phyloP scores from a whole-genome alignment of 1,140 invertebrate species.

The Acromyrmex heyeri region DNA sequence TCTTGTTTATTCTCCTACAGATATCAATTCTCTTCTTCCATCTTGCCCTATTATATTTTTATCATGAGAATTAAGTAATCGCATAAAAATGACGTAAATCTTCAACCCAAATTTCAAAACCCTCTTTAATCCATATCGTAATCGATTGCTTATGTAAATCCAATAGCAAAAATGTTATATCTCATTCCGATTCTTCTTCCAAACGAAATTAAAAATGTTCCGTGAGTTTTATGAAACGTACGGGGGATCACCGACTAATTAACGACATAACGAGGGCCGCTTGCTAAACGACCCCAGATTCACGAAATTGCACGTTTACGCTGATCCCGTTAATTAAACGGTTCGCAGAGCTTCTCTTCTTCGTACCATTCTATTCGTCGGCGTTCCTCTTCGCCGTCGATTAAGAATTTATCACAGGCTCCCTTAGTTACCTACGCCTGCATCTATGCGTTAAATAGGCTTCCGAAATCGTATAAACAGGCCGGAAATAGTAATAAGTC shows the following conservation, averaged over 20 bases:
- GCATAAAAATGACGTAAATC: conserved; percentile 7
- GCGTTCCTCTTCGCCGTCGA: background rate
- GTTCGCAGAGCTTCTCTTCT: conserved; percentile 7
- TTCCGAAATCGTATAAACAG: conserved; percentile 66
- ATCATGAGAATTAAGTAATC: background rate
- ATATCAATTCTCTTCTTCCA: background rate
- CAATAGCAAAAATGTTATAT: background rate
- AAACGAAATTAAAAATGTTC: conserved; percentile 27
- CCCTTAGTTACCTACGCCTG: conserved; percentile 8
- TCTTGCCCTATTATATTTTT: background rate
- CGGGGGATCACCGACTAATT: conserved; percentile 46
- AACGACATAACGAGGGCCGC: conserved; percentile 59
- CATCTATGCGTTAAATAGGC: conserved; percentile 56
- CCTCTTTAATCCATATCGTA: background rate
- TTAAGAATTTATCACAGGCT: conserved; percentile 65
- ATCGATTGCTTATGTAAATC: conserved; percentile 9
- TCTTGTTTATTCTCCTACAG: too few relatives aligned
- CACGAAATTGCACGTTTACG: conserved; percentile 62
- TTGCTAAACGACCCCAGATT: conserved; percentile 16
- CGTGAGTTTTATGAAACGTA: conserved; percentile 10
- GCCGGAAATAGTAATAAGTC: conserved; percentile 68
- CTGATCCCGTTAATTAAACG: conserved; percentile 71
- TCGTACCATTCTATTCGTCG: background rate
- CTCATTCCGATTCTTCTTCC: background rate
- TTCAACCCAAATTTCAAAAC: background rate